Conservation (phyloP, 2,113 vertebrate genomes). For the Apodemus sylvaticus region DNA sequence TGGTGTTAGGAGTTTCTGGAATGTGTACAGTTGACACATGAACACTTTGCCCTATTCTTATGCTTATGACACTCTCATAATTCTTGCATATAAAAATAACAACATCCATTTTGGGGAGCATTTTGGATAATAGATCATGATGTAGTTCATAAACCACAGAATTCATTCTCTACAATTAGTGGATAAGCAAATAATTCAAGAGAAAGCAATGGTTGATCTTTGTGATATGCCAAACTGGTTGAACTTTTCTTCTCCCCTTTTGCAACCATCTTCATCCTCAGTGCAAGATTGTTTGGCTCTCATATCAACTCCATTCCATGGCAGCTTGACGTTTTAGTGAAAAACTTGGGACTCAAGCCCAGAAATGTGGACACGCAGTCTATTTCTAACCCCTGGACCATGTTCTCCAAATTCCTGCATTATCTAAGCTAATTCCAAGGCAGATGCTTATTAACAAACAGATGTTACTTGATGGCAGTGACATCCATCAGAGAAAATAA, state of each 20-base stretch:
- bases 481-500: conserved; percentile 72
- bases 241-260: background rate
- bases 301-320: background rate
- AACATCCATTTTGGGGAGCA: background rate
- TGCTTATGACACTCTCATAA: background rate
- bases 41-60: background rate
- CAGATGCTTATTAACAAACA: conserved; percentile 76
- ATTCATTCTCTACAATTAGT: background rate
- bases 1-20: background rate
- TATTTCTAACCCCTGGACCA: conserved; percentile 56
- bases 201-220: background rate
- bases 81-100: background rate
- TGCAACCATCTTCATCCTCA: background rate
- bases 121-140: background rate
- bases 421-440: conserved; percentile 63
- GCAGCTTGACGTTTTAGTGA: background rate
- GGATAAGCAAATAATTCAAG: background rate
- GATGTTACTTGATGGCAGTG: conserved; percentile 66
- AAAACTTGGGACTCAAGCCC: conserved; percentile 62
- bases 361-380: conserved; percentile 29
- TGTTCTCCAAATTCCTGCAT: background rate
- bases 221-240: background rate
- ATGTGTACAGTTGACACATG: background rate
- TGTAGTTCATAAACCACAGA: background rate
- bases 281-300: background rate